Conservation (phyloP, 2,888 invertebrate species). For the Phortica okadai region DNA sequence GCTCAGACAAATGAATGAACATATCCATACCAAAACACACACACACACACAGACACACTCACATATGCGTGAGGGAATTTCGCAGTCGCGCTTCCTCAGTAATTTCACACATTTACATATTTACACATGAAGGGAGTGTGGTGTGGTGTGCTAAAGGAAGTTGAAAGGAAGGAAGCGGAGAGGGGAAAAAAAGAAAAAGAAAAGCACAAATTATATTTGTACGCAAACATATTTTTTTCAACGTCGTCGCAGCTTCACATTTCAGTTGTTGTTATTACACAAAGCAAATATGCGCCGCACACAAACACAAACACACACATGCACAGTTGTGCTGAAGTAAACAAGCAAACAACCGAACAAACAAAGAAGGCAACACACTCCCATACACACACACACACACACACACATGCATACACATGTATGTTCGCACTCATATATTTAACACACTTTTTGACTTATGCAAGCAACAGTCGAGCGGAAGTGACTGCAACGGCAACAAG, state of each 20-base stretch:
- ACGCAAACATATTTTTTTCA: conserved; percentile 24
- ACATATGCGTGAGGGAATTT: conserved; percentile 62
- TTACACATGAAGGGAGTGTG: background rate
- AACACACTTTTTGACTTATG: conserved; percentile 1
- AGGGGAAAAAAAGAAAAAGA: background rate
- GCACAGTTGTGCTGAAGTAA: background rate
- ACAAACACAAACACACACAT: conserved; percentile 25
- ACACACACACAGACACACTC: conserved; percentile 31
- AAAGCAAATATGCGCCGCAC: conserved; percentile 23
- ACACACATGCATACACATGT: background rate
- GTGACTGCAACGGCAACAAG: background rate
- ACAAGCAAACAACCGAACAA: conserved; percentile 19
- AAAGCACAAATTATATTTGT: conserved; percentile 30
- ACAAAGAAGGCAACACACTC: conserved; percentile 52
- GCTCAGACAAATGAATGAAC: conserved; percentile 30
- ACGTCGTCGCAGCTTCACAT: too few species aligned
- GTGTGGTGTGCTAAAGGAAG: background rate
- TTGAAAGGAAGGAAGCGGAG: background rate
- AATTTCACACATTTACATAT: conserved; percentile 69
- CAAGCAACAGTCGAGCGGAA: conserved; percentile 11
- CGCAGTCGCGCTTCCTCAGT: conserved; percentile 50
- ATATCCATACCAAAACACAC: background rate
- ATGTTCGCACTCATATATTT: background rate
- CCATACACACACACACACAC: conserved; percentile 56
- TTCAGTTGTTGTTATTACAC: conserved; percentile 19